Evolutionary conservation across 2,888 invertebrate genomes (phyloP).

Genomic region (Vannuccia rotundouncinata): DNA sequence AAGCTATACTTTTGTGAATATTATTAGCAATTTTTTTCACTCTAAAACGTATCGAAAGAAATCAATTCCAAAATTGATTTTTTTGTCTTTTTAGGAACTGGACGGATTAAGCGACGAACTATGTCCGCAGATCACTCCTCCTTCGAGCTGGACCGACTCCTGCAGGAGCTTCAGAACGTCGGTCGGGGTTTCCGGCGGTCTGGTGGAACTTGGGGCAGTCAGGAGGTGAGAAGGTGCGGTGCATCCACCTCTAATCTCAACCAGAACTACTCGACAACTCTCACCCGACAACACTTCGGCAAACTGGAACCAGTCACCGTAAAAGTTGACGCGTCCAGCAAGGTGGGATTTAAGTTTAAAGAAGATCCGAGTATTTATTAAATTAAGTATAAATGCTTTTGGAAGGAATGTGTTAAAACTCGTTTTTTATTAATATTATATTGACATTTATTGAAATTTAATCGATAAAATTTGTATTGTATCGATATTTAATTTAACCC

Average conservation of each 20-base stretch:
- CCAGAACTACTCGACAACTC: neutral
- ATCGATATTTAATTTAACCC: no score
- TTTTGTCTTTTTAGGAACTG: no score
- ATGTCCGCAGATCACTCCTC: neutral
- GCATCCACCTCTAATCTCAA: neutral
- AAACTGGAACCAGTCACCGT: neutral
- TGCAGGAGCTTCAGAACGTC: neutral
- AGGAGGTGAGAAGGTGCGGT: neutral
- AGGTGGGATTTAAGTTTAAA: neutral
- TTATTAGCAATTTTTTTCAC: neutral
- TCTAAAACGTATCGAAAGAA: no score
- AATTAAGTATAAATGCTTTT: no score
- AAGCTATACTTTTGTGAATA: neutral
- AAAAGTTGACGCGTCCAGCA: neutral
- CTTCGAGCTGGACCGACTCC: neutral
- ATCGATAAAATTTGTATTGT: no score
- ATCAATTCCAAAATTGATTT: no score
- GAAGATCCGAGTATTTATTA: no score
- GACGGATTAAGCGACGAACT: neutral
- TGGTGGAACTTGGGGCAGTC: neutral
- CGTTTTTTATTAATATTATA: no score
- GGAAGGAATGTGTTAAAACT: no score
- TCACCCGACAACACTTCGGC: neutral
- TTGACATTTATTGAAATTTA: no score
- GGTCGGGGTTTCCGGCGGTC: neutral